Evolutionary conservation across 2,888 invertebrate species (phyloP).

Genomic region (Tetanocera ferruginea): DNA sequence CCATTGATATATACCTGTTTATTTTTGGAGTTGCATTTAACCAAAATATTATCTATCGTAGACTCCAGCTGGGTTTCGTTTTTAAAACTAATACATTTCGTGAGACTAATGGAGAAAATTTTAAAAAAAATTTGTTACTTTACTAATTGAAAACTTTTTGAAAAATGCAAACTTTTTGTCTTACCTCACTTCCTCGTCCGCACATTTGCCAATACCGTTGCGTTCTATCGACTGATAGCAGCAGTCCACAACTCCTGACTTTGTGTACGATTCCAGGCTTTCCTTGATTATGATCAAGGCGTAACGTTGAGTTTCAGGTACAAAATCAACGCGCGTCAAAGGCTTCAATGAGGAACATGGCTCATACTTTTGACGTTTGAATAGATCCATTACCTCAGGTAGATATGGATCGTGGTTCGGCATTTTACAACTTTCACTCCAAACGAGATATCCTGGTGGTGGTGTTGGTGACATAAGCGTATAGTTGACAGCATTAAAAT

Average conservation of each 20-base stretch:
- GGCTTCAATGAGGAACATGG: slow-evolving; percentile 70
- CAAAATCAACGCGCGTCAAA: slow-evolving; percentile 61
- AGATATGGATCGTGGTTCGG: slow-evolving; percentile 75
- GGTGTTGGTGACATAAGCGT: slow-evolving; percentile 35
- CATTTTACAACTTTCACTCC: slow-evolving; percentile 76
- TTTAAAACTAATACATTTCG: slow-evolving; percentile 71
- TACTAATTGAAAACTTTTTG: neutral
- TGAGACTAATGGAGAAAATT: slow-evolving; percentile 50
- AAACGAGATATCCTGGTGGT: slow-evolving; percentile 68
- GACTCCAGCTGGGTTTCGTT: slow-evolving; percentile 62
- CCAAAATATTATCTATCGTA: slow-evolving; percentile 71
- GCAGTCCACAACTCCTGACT: slow-evolving; percentile 57
- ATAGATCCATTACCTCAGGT: slow-evolving; percentile 71
- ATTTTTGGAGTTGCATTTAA: slow-evolving; percentile 70
- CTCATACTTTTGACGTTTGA: slow-evolving; percentile 72
- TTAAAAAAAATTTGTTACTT: neutral
- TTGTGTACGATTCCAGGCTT: slow-evolving; percentile 54
- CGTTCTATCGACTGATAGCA: slow-evolving; percentile 66
- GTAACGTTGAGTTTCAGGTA: slow-evolving; percentile 56
- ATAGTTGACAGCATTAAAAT: neutral
- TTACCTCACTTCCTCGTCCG: slow-evolving; percentile 61
- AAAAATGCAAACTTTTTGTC: slow-evolving; percentile 7
- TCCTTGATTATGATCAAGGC: slow-evolving; percentile 59
- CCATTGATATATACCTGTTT: slow-evolving; percentile 68
- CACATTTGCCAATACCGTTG: slow-evolving; percentile 53